Conservation (phyloP, 2,888 invertebrate genomes). For the Flexamia atlantica region DNA sequence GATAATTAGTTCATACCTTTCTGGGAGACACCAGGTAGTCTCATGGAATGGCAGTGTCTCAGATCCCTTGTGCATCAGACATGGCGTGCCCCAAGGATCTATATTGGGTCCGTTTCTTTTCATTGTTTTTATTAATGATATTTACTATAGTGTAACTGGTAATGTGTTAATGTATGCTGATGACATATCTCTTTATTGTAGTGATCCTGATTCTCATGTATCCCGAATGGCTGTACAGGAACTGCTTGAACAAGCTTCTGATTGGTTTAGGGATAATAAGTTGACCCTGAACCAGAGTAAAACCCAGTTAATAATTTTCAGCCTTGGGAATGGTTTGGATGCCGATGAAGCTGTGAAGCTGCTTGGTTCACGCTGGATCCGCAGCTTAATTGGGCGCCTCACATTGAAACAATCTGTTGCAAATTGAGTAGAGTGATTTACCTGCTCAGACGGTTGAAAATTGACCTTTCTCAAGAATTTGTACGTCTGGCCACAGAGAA, state of each 20-base stretch:
- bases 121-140: not conserved
- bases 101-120: not conserved
- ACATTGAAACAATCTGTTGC: no score
- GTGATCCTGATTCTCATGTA: not conserved
- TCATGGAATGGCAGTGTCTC: not conserved
- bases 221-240: not conserved
- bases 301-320: not conserved
- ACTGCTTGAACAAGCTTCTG: not conserved
- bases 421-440: no score
- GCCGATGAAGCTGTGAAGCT: not conserved
- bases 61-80: not conserved
- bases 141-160: not conserved
- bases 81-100: constrained; percentile 3
- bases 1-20: not conserved
- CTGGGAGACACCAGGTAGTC: not conserved
- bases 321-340: not conserved
- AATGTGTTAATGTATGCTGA: not conserved
- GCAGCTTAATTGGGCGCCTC: not conserved
- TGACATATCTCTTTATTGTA: not conserved
- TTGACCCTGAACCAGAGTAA: not conserved
- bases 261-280: not conserved
- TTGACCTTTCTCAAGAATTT: no score
- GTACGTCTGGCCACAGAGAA: no score
- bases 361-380: not conserved
- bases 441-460: no score